Conservation (phyloP, 2,113 vertebrate species). For the Archilochus colubris region DNA sequence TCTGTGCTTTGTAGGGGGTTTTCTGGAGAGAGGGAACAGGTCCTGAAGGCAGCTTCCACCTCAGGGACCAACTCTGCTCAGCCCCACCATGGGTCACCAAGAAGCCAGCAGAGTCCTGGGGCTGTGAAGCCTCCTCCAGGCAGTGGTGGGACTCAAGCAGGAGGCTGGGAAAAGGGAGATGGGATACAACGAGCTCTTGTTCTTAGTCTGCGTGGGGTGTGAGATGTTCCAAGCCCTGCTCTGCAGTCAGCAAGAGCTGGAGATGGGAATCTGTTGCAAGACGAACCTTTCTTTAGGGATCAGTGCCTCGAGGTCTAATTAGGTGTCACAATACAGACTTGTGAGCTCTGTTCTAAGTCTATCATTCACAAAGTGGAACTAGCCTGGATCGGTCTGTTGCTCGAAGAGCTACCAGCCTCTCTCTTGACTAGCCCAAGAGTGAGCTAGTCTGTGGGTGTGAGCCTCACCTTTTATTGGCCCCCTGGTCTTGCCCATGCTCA, state of each 20-base stretch:
- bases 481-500: too few relatives aligned
- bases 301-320: too few relatives aligned
- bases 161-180: not conserved
- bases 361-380: too few relatives aligned
- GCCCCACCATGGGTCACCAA: not conserved
- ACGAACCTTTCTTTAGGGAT: too few relatives aligned
- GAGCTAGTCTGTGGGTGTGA: too few relatives aligned
- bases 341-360: too few relatives aligned
- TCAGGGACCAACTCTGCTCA: not conserved
- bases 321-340: too few relatives aligned
- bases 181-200: not conserved
- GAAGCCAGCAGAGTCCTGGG: not conserved
- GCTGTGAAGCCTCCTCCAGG: not conserved
- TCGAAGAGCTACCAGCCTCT: too few relatives aligned
- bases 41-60: not conserved
- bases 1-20: not conserved
- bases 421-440: too few relatives aligned
- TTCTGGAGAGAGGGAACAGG: not conserved
- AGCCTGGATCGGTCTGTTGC: too few relatives aligned
- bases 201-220: not conserved
- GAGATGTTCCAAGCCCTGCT: not conserved
- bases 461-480: too few relatives aligned
- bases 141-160: not conserved
- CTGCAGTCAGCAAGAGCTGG: not conserved
- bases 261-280: not conserved